Evolutionary conservation across 2,888 invertebrate species (phyloP).

Genomic region (Brachycybe producta): DNA sequence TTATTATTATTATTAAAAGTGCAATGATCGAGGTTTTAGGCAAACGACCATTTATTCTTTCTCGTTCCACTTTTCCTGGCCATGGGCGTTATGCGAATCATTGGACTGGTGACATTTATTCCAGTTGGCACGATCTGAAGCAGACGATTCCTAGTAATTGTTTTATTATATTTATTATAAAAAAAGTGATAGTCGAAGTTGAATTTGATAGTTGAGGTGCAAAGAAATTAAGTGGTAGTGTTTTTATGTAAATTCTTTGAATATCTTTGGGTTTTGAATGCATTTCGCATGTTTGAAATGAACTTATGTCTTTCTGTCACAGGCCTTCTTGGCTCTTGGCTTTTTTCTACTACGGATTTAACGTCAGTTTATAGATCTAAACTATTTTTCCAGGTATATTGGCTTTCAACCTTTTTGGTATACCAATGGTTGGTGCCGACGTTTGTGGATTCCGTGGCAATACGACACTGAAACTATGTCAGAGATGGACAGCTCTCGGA

Average conservation of each 20-base stretch:
- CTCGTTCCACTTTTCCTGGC: constrained; percentile 63
- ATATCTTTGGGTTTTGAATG: too few relatives aligned
- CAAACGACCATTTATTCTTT: constrained; percentile 61
- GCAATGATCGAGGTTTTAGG: constrained; percentile 50
- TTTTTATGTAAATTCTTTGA: too few relatives aligned
- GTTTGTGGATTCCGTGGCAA: constrained; percentile 71
- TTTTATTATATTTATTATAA: too few relatives aligned
- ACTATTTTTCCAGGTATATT: too few relatives aligned
- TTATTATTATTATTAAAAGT: constrained; percentile 31
- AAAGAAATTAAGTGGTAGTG: too few relatives aligned
- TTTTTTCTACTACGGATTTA: too few relatives aligned
- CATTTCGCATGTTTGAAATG: too few relatives aligned
- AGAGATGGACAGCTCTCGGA: constrained; percentile 71
- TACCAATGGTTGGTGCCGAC: constrained; percentile 71
- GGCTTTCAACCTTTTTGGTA: constrained; percentile 60
- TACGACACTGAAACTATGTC: constrained; percentile 56
- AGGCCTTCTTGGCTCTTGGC: too few relatives aligned
- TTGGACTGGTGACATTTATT: constrained; percentile 70
- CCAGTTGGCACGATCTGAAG: constrained; percentile 61
- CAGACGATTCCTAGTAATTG: constrained; percentile 51
- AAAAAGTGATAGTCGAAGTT: too few relatives aligned
- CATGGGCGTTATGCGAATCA: constrained; percentile 60
- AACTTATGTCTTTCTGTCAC: too few relatives aligned
- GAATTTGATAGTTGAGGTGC: too few relatives aligned
- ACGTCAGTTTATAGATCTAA: too few relatives aligned